These are phyloP conservation scores for Diloba caeruleocephala DNA, from an alignment of 2,888 invertebrate genomes.

Conservation along the genomic window DNA sequence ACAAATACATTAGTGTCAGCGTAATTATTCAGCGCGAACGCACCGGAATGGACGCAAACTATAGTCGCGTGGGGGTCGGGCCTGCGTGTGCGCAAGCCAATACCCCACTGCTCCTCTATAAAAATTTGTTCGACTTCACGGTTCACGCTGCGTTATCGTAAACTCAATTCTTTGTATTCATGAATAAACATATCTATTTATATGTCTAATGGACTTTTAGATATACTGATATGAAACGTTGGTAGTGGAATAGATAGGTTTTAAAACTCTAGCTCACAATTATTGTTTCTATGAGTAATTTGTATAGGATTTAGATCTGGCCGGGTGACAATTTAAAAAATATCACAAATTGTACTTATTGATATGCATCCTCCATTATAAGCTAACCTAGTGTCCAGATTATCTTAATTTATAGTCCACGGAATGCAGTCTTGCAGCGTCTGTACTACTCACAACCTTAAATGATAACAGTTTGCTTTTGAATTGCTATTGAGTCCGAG, in stretches of 20 bases:
- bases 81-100: conserved; percentile 34
- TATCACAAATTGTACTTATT: no score
- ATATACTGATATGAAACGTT: conserved; percentile 11
- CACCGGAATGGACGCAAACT: conserved; percentile 36
- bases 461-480: not conserved
- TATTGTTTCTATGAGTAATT: no score
- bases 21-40: conserved; percentile 61
- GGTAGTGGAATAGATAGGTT: not conserved
- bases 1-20: conserved; percentile 50
- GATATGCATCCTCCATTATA: not conserved
- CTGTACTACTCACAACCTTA: no score
- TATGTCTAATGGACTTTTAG: conserved; percentile 14
- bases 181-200: conserved; percentile 46
- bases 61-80: conserved; percentile 41
- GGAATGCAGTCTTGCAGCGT: no score
- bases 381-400: not conserved
- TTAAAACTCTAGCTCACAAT: not conserved
- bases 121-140: conserved; percentile 55
- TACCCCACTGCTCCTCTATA: conserved; percentile 36
- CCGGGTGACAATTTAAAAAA: no score
- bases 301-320: no score
- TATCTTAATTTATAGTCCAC: no score
- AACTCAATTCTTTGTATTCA: conserved; percentile 29
- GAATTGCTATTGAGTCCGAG: not conserved
- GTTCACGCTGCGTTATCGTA: conserved; percentile 45